These are phyloP conservation scores for Clanis bilineata DNA, from an alignment of 2,888 invertebrate species.

Conservation along the genomic window DNA sequence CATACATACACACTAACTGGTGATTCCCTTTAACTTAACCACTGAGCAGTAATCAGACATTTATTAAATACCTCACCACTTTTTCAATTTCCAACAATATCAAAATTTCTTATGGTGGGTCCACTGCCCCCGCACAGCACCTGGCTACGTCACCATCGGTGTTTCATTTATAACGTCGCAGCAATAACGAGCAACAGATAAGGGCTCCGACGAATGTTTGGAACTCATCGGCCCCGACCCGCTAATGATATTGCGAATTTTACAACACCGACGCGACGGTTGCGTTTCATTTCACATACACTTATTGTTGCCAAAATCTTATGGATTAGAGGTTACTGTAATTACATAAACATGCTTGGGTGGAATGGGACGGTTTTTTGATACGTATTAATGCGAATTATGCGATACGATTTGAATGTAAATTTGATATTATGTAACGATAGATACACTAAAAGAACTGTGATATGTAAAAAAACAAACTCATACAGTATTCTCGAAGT, in stretches of 20 bases:
- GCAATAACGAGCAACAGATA: conserved; percentile 38
- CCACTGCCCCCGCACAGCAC: not conserved
- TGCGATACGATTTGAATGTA: not conserved
- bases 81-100: not conserved
- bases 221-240: conserved; percentile 30
- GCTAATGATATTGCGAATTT: conserved; percentile 42
- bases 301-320: conserved; percentile 19
- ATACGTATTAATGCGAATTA: not conserved
- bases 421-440: too few relatives aligned
- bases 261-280: conserved; percentile 21
- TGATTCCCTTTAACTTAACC: too few relatives aligned
- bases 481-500: too few relatives aligned
- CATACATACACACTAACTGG: too few relatives aligned
- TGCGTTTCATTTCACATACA: conserved; percentile 23
- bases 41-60: too few relatives aligned
- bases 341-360: not conserved
- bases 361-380: not conserved
- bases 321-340: conserved; percentile 20
- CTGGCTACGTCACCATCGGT: conserved; percentile 21
- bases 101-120: not conserved
- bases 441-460: too few relatives aligned
- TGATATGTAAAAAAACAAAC: too few relatives aligned
- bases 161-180: conserved; percentile 32
- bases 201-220: conserved; percentile 34
- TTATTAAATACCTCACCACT: not conserved